Conservation (phyloP, 2,113 vertebrate genomes). For the Ornithorhynchus anatinus region DNA sequence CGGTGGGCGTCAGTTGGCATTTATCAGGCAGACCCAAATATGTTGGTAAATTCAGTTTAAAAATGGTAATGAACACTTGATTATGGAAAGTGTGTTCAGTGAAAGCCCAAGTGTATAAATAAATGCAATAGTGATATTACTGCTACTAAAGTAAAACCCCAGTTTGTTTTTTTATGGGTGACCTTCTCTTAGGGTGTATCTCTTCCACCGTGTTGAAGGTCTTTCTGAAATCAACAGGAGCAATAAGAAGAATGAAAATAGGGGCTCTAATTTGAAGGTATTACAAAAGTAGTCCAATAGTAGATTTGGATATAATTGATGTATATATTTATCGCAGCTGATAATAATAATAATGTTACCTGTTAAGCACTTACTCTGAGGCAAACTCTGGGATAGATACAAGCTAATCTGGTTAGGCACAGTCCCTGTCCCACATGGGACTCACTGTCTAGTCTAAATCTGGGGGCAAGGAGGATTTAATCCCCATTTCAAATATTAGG, state of each 20-base stretch:
- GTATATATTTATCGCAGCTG: too few species aligned
- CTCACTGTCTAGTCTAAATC: too few species aligned
- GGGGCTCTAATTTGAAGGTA: too few species aligned
- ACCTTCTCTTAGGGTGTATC: not conserved
- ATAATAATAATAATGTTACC: too few species aligned
- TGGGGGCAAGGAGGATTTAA: too few species aligned
- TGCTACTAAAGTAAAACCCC: not conserved
- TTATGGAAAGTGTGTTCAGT: conserved; percentile 4
- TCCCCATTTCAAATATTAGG: too few species aligned
- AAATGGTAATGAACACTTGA: not conserved
- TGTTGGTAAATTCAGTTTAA: conserved; percentile 20
- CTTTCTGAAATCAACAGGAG: not conserved
- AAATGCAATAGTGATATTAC: not conserved
- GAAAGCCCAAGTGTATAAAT: not conserved
- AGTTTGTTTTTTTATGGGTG: not conserved
- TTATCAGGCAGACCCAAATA: conserved; percentile 24
- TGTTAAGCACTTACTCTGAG: too few species aligned
- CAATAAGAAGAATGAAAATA: not conserved
- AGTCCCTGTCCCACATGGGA: too few species aligned
- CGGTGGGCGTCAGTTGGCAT: conserved; percentile 1
- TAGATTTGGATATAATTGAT: too few species aligned
- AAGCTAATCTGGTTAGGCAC: too few species aligned
- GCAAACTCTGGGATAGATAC: too few species aligned
- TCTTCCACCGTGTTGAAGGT: not conserved
- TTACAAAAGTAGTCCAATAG: too few species aligned